A percentile compares a stretch with the other conserved stretches of the same genome.
These are phyloP conservation scores for Menidia beryllina DNA, from an alignment of 2,113 vertebrate genomes.

Conservation along the genomic window DNA sequence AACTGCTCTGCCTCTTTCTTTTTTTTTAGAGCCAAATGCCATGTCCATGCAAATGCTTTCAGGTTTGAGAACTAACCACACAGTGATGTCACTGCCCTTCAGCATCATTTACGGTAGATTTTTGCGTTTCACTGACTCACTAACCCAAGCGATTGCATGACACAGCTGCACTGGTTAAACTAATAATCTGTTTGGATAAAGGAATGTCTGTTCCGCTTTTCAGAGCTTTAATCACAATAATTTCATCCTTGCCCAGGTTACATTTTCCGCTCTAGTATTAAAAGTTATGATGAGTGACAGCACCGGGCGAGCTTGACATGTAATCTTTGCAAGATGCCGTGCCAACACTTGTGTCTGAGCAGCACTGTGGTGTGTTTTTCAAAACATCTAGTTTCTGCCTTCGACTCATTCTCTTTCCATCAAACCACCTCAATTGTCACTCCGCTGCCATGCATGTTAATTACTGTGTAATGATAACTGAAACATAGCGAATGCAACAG, in stretches of 20 bases:
- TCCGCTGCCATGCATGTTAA: constrained; percentile 59
- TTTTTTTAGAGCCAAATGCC: not conserved
- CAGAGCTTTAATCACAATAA: not conserved
- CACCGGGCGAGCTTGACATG: not conserved
- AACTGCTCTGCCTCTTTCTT: not conserved
- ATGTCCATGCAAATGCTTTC: constrained; percentile 14
- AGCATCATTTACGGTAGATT: constrained; percentile 18
- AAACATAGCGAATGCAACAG: constrained; percentile 38
- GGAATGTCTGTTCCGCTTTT: not conserved
- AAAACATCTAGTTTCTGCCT: not conserved
- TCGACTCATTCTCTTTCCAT: constrained; percentile 13
- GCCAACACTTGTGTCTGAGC: not conserved
- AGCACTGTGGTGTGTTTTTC: not conserved
- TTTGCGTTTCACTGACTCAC: constrained; percentile 33
- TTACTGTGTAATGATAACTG: constrained; percentile 59
- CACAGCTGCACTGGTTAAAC: constrained; percentile 22
- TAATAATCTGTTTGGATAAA: constrained; percentile 35
- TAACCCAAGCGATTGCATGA: not conserved
- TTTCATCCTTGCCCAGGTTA: not conserved
- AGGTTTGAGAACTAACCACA: constrained; percentile 25
- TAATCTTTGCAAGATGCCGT: constrained; percentile 9
- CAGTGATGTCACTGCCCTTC: constrained; percentile 50
- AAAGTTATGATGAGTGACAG: constrained; percentile 19
- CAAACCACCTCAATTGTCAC: constrained; percentile 26
- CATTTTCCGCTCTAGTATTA: not conserved